Conservation (phyloP, 1,140 invertebrate species). For the Drosophila dunni region DNA sequence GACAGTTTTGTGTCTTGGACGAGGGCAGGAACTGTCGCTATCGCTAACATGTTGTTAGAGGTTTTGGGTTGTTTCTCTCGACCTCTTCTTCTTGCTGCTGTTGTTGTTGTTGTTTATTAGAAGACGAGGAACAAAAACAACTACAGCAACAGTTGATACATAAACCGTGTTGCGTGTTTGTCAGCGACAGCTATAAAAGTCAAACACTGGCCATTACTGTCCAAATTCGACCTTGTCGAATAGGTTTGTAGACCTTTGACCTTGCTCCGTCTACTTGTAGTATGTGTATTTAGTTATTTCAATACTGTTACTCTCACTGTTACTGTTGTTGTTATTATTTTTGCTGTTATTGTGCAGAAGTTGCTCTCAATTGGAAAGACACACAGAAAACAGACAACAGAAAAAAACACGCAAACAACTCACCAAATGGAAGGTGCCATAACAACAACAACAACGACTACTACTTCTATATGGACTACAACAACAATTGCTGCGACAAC, state of each 20-base stretch:
- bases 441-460: conserved; percentile 3
- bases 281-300: conserved; percentile 57
- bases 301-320: conserved; percentile 38
- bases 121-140: conserved; percentile 18
- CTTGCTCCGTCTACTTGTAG: conserved; percentile 63
- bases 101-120: conserved; percentile 15
- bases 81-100: neutral
- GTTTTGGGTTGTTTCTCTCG: conserved; percentile 8
- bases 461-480: too few relatives aligned
- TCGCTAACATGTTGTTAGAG: conserved; percentile 19
- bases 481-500: neutral
- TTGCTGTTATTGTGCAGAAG: conserved; percentile 55
- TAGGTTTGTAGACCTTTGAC: conserved; percentile 81
- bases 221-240: conserved; percentile 69
- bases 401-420: conserved; percentile 46
- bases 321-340: conserved; percentile 40
- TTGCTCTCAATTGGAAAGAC: conserved; percentile 79
- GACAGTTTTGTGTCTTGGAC: conserved; percentile 66
- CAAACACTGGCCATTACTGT: conserved; percentile 77
- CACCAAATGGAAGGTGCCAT: conserved; percentile 16
- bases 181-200: conserved; percentile 73
- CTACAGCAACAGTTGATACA: conserved; percentile 29
- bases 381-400: conserved; percentile 52
- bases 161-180: conserved; percentile 73
- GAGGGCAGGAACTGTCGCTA: conserved; percentile 60